A percentile compares a stretch with the other conserved stretches of the same genome.
phyloP scores from a whole-genome alignment of 1,140 invertebrate genomes.

The Zophobas atratus region DNA sequence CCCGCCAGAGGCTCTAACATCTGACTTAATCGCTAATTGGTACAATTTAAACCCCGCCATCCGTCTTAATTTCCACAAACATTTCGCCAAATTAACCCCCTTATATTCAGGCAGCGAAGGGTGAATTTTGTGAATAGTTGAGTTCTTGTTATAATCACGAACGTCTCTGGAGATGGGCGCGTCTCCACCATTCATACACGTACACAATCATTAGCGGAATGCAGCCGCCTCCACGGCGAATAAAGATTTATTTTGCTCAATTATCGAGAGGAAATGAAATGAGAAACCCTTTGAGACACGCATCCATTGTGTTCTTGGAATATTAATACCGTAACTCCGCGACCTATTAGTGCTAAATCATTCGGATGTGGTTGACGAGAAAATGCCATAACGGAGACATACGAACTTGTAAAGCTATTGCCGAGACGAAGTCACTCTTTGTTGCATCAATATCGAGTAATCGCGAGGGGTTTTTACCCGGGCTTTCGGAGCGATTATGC shows the following conservation, averaged over 20 bases:
- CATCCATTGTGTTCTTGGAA: constrained; percentile 4
- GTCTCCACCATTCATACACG: constrained; percentile 33
- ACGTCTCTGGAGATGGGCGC: constrained; percentile 31
- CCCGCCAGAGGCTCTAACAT: no score
- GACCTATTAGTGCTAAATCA: neutral
- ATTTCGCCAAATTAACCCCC: constrained; percentile 34
- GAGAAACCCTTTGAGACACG: constrained; percentile 23
- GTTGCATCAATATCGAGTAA: neutral
- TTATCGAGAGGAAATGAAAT: constrained; percentile 14
- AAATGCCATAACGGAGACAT: no score
- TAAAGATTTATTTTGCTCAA: constrained; percentile 38
- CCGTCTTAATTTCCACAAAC: constrained; percentile 40
- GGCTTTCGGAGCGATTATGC: constrained; percentile 13
- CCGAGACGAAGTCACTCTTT: neutral
- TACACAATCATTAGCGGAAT: constrained; percentile 33
- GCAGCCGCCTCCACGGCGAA: constrained; percentile 7
- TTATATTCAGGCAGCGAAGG: constrained; percentile 29
- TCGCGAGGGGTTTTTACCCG: neutral
- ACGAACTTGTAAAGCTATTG: no score
- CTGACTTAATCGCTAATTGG: constrained; percentile 30
- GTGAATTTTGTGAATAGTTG: constrained; percentile 36
- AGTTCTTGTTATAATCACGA: constrained; percentile 37
- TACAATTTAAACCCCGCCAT: constrained; percentile 30
- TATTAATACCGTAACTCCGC: constrained; percentile 15
- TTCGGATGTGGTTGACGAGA: no score